Evolutionary conservation across 2,888 invertebrate species (phyloP), one percentile per base, ranked within the genome.

Genomic region (Cheilosia soror): DNA sequence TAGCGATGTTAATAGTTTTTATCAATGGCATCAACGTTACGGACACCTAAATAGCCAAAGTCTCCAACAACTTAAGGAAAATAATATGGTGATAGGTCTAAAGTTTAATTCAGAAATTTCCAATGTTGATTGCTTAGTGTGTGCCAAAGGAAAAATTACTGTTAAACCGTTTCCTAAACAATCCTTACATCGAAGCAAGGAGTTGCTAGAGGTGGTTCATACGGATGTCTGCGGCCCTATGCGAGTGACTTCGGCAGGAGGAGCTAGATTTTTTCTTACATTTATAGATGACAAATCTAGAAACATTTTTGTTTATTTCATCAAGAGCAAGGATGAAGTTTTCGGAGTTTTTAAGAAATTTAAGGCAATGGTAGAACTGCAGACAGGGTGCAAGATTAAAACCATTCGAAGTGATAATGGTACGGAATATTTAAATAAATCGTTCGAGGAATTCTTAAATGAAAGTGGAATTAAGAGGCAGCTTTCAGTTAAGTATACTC

Each of bases 321-420:
- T 69, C 6, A 73, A 72, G 58, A 27, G 69, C 0, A 89, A 88
- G 76, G 68, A 53, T 31, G 88, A 87, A 62, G 88, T 57, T 20
- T 49, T 71, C 40, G 20, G 42, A 55, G n/a, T 27, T 31, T 68
- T 73, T 47, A 68, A 60, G n/a, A 44, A 75, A 37, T 73, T 68
- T 31, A 80, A 73, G 15, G 37, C 37, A 0, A 76, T 66, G 66
- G 11, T 40, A 15, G 77, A 69, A 29, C 40, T 44, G 1, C 15
- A 71, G 33, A 51, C 71, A 9, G 47, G 31, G 6, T 42, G 58
- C 9, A 63, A 73, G 40, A 72, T 62, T 29, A 78, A 71, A 71
- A 13, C n/a, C 2, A 33, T 44, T 27, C 42, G 81, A 11, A 87
- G 81, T 13, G 86, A 86, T 51, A 84, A 73, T 40, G 85, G 84